Evolutionary conservation across 2,888 invertebrate species (phyloP), one percentile per base, ranked within the genome.

Genomic region (Zaprionus obscuricornis): DNA sequence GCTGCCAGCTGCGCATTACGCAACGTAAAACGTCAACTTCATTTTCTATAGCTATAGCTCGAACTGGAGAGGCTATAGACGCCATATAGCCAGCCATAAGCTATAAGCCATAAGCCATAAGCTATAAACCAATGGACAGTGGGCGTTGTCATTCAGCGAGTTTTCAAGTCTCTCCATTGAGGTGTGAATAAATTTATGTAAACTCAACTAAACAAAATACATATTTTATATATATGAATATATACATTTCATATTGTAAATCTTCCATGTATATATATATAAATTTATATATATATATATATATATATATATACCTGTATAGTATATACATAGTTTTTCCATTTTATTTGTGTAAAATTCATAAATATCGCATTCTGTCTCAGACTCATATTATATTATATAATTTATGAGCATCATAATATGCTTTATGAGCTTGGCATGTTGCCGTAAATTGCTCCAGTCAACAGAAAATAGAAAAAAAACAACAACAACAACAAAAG

Each of bases 371-470:
- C 50, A 50, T 54, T 33, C 36, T 56, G 34, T 42, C n/a, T 37
- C 52, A 47, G 50, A 33, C 46, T 66, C 49, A 62, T 75, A 71
- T 66, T 85, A 75, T 79, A 79, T 86, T 58, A 66, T 72, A 65
- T 85, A 85, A 79, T 79, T 85, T 79, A 79, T 79, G 84, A 43
- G 57, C 84, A 65, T 37, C 76, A 84, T 79, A 79, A 79, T 83
- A 72, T 83, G 78, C 73, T 79, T 79, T 79, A 79, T 85, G 78
- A 64, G 63, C 68, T 84, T 85, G 78, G 86, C 78, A 85, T 68
- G 62, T 85, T 84, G 78, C 84, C 86, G 86, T 79, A 85, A 79
- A 79, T 79, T 79, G 84, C 63, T 85, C 84, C 84, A 78, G 78
- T 84, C 86, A 84, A 72, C 86, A 78, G 33, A 63, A 56, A 52